Percentiles rank a stretch among this genome's conserved stretches.
Evolutionary conservation across 2,113 vertebrate species (phyloP).

Genomic region (Ifrita kowaldi): DNA sequence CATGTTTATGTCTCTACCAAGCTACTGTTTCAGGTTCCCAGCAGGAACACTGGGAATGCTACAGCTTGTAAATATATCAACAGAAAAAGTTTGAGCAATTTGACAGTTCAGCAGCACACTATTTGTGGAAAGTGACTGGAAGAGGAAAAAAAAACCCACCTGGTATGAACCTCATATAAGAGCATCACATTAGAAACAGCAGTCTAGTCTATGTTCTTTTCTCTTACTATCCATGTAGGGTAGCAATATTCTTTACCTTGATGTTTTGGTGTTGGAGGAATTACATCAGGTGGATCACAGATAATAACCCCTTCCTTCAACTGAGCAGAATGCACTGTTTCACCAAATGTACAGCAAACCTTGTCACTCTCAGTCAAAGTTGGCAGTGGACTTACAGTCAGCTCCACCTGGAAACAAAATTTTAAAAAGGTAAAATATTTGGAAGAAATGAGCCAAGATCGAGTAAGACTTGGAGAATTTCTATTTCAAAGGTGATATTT

Average conservation of each 20-base stretch:
- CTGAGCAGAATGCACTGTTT: not conserved
- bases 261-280: conserved; percentile 63
- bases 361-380: conserved; percentile 46
- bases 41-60: not conserved
- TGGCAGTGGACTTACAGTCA: conserved; percentile 73
- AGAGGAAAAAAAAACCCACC: not conserved
- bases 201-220: not conserved
- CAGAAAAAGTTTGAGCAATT: not conserved
- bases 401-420: conserved; percentile 65
- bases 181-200: not conserved
- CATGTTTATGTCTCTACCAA: not conserved
- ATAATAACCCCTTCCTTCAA: conserved; percentile 36
- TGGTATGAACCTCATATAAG: not conserved
- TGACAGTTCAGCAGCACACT: not conserved
- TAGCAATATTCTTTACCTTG: conserved; percentile 66
- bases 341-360: conserved; percentile 71
- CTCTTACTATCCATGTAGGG: not conserved
- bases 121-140: not conserved
- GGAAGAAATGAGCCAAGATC: not conserved
- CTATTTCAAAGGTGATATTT: not conserved
- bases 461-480: not conserved
- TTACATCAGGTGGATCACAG: conserved; percentile 57
- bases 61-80: not conserved
- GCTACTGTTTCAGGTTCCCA: not conserved
- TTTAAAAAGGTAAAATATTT: not conserved